Conservation (phyloP, 2,797 vertebrate species). For the Myripristis murdjan region DNA sequence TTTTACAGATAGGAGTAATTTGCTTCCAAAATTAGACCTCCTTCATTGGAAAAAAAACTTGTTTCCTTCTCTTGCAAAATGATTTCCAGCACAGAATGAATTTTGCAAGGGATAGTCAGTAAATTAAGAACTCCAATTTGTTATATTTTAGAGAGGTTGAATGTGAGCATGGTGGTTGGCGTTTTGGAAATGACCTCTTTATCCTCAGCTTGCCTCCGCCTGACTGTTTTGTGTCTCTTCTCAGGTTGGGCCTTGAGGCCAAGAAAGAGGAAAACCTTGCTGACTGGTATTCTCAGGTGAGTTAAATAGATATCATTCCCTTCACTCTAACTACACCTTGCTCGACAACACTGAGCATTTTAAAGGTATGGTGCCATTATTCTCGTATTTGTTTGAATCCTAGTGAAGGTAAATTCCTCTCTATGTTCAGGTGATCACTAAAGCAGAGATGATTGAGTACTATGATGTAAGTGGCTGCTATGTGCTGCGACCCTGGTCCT, state of each 20-base stretch:
- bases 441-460: constrained; percentile 99
- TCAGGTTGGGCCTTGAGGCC: constrained; percentile 94
- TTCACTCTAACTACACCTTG: background rate
- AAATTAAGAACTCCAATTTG: no score
- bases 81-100: no score
- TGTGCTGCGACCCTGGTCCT: constrained; percentile 96
- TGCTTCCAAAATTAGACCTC: no score
- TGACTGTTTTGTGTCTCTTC: constrained; percentile 27
- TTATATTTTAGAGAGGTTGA: no score
- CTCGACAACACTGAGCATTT: background rate
- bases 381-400: background rate
- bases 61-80: no score
- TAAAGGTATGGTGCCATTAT: no score
- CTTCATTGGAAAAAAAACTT: no score
- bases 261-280: constrained; percentile 98
- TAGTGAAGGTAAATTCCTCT: background rate
- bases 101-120: no score
- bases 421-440: constrained; percentile 94
- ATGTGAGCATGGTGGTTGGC: constrained; percentile 1
- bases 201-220: background rate
- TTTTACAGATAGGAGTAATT: no score
- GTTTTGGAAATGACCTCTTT: background rate
- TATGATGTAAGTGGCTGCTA: constrained; percentile 99
- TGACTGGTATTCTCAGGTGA: constrained; percentile 98
- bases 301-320: background rate